A percentile compares a stretch with the other conserved stretches of the same genome.
These are phyloP conservation scores for Fragum fragum DNA, from an alignment of 2,888 invertebrate genomes.

Conservation along the genomic window DNA sequence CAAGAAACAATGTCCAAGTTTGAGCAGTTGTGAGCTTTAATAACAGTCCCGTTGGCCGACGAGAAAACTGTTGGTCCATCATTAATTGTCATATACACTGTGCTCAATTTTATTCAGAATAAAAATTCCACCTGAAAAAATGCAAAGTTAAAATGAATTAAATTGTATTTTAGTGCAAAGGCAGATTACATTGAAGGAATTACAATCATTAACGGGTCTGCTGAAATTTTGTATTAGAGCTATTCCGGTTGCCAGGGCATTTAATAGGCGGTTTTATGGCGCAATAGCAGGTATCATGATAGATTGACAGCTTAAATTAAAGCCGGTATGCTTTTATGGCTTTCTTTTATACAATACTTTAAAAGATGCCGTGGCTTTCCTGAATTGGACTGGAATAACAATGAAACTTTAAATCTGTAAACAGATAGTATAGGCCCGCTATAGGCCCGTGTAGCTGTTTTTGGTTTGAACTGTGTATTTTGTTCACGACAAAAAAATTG, in stretches of 20 bases:
- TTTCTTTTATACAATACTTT: constrained; percentile 5
- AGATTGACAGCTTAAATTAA: constrained; percentile 13
- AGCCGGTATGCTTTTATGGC: neutral
- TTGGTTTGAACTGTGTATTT: neutral
- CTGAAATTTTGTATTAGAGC: constrained; percentile 28
- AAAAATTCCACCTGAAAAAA: constrained; percentile 23
- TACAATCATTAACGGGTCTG: constrained; percentile 27
- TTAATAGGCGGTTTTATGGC: constrained; percentile 36
- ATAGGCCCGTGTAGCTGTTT: neutral
- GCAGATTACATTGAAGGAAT: constrained; percentile 19
- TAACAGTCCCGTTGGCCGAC: constrained; percentile 28
- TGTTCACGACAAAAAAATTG: constrained; percentile 1
- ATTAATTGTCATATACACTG: constrained; percentile 14
- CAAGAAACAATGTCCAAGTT: neutral
- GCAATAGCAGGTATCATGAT: constrained; percentile 21
- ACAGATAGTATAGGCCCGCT: constrained; percentile 9
- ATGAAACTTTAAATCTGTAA: neutral
- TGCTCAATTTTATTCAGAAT: constrained; percentile 21
- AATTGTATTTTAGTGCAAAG: neutral
- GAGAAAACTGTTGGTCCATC: constrained; percentile 33
- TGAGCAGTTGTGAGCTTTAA: neutral
- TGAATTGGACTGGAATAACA: neutral
- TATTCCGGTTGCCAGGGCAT: constrained; percentile 29
- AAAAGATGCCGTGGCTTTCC: constrained; percentile 2
- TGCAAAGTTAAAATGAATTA: no score